These are phyloP conservation scores for Anser brachyrhynchus DNA, from an alignment of 2,113 vertebrate species.

Conservation along the genomic window DNA sequence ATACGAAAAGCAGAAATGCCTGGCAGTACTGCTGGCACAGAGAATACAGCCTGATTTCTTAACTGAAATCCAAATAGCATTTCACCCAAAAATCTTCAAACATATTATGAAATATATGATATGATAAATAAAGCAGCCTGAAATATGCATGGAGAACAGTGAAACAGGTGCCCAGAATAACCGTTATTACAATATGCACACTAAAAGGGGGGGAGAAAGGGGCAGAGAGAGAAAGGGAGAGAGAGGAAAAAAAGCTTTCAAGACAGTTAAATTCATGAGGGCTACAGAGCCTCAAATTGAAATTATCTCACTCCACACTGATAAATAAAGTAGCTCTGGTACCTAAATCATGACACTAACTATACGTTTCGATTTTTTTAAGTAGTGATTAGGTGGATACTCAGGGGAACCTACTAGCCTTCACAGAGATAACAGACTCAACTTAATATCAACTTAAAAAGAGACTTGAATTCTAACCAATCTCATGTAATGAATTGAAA, in stretches of 20 bases:
- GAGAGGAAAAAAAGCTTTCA: conserved; percentile 70
- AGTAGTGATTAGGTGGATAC: conserved; percentile 90
- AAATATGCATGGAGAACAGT: conserved; percentile 24
- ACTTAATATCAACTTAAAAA: conserved; percentile 94
- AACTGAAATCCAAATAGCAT: not conserved
- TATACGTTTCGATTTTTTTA: conserved; percentile 88
- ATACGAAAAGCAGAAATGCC: conserved; percentile 65
- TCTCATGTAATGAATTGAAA: conserved; percentile 94
- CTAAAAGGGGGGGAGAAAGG: not conserved
- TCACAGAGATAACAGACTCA: conserved; percentile 90
- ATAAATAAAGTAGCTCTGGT: conserved; percentile 84
- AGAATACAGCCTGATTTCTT: conserved; percentile 50
- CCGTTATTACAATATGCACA: conserved; percentile 63
- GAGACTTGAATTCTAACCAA: conserved; percentile 91
- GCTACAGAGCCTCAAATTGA: conserved; percentile 83
- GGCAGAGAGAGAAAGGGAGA: not conserved
- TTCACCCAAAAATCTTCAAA: conserved; percentile 44
- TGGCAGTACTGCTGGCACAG: conserved; percentile 47
- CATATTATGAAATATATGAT: not conserved
- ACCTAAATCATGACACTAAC: conserved; percentile 88
- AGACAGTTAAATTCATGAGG: conserved; percentile 81
- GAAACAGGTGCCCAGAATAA: conserved; percentile 64
- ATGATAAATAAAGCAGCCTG: conserved; percentile 20
- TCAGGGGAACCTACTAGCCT: conserved; percentile 86
- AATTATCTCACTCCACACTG: conserved; percentile 85